Percentiles rank a stretch among this genome's conserved stretches.
Evolutionary conservation across 2,113 vertebrate species (phyloP).

Genomic region (Anser brachyrhynchus): DNA sequence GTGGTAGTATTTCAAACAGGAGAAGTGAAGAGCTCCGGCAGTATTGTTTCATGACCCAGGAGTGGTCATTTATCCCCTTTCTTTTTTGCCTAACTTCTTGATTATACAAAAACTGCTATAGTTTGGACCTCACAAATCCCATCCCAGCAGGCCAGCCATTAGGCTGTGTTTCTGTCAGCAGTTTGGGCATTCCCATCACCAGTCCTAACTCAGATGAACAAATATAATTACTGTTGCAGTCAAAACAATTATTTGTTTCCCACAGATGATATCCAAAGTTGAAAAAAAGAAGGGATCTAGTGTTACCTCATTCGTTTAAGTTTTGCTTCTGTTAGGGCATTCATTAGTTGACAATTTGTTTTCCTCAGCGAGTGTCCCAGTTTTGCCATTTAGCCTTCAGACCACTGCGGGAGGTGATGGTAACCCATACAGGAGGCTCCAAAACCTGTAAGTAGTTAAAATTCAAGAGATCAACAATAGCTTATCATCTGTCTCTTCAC

Average conservation of each 20-base stretch:
- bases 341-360: not conserved
- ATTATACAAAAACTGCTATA: not conserved
- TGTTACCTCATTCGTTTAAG: not conserved
- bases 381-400: not conserved
- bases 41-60: not conserved
- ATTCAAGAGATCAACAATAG: not conserved
- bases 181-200: not conserved
- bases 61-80: not conserved
- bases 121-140: not conserved
- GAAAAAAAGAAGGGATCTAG: not conserved
- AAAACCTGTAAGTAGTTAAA: not conserved
- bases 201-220: not conserved
- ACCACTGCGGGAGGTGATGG: fast-evolving
- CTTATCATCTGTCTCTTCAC: not conserved
- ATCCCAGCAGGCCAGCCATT: not conserved
- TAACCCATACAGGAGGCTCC: not conserved
- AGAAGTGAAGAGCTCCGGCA: not conserved
- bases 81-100: not conserved
- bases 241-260: not conserved
- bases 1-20: not conserved
- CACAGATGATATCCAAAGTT: not conserved
- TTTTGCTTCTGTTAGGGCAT: not conserved
- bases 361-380: not conserved
- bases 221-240: not conserved
- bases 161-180: not conserved